Conservation (phyloP, 1,140 invertebrate genomes). For the Drosophila eugracilis region DNA sequence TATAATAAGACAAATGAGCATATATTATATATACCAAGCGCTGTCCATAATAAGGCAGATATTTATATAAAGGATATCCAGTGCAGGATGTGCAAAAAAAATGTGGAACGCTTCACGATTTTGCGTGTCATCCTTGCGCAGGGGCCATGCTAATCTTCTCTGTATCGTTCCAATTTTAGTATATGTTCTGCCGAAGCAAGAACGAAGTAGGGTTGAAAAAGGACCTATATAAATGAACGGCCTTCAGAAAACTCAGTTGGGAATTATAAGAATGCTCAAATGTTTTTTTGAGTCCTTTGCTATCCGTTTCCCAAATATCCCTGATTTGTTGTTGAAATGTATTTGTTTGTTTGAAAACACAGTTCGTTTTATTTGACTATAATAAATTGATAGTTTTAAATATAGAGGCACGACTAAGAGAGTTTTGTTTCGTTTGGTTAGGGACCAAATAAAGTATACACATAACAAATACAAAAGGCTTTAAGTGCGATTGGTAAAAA, state of each 20-base stretch:
- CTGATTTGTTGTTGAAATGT: neutral
- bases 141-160: slow-evolving; percentile 97
- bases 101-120: slow-evolving; percentile 95
- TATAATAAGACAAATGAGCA: too few relatives aligned
- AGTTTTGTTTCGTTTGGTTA: slow-evolving; percentile 49
- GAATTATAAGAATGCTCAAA: slow-evolving; percentile 35
- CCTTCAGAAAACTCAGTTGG: slow-evolving; percentile 7
- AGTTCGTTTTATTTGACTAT: slow-evolving; percentile 68
- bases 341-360: slow-evolving; percentile 52
- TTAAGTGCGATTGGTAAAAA: slow-evolving; percentile 59
- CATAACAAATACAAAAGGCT: slow-evolving; percentile 60
- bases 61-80: neutral
- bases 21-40: too few relatives aligned
- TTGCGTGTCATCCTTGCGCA: slow-evolving; percentile 96
- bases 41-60: too few relatives aligned
- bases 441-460: slow-evolving; percentile 56
- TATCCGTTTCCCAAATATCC: neutral
- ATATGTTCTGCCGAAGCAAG: slow-evolving; percentile 92
- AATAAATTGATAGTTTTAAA: slow-evolving; percentile 59
- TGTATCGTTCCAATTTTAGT: slow-evolving; percentile 95
- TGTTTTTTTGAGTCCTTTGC: neutral
- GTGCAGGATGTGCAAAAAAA: slow-evolving; percentile 86
- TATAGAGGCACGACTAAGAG: slow-evolving; percentile 76
- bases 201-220: slow-evolving; percentile 75
- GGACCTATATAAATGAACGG: slow-evolving; percentile 14